A percentile compares a stretch with the other conserved stretches of the same genome.
phyloP scores from a whole-genome alignment of 2,888 invertebrate genomes.

The Drosophila crucigera region DNA sequence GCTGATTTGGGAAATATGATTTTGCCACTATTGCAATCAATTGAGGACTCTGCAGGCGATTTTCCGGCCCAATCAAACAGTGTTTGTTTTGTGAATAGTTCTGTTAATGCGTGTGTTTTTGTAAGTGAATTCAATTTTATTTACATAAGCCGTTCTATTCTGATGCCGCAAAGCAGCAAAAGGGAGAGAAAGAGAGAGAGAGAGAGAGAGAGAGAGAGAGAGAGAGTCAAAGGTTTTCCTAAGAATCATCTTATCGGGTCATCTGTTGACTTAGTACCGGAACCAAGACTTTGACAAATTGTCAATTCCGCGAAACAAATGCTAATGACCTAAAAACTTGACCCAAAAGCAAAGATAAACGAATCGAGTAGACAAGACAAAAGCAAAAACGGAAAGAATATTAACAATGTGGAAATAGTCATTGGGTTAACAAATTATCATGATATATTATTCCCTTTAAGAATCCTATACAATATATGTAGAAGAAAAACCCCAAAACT shows the following conservation, averaged over 20 bases:
- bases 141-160: neutral
- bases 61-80: neutral
- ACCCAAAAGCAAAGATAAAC: slow-evolving; percentile 18
- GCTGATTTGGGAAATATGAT: neutral
- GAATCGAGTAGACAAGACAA: neutral
- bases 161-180: slow-evolving; percentile 8
- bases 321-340: slow-evolving; percentile 45
- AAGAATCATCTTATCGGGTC: slow-evolving; percentile 16
- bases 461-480: neutral
- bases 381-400: neutral
- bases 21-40: neutral
- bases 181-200: neutral
- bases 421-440: slow-evolving; percentile 4
- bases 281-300: slow-evolving; percentile 56
- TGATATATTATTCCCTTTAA: neutral
- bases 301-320: slow-evolving; percentile 56
- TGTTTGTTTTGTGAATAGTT: neutral
- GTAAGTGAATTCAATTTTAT: slow-evolving; percentile 14
- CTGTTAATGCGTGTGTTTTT: neutral
- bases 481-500: neutral
- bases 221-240: neutral
- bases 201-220: neutral
- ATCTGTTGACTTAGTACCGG: slow-evolving; percentile 40
- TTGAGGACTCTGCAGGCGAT: neutral
- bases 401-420: slow-evolving; percentile 11